Evolutionary conservation across 2,113 vertebrate species (phyloP).

Genomic region (Poicephalus gulielmi): DNA sequence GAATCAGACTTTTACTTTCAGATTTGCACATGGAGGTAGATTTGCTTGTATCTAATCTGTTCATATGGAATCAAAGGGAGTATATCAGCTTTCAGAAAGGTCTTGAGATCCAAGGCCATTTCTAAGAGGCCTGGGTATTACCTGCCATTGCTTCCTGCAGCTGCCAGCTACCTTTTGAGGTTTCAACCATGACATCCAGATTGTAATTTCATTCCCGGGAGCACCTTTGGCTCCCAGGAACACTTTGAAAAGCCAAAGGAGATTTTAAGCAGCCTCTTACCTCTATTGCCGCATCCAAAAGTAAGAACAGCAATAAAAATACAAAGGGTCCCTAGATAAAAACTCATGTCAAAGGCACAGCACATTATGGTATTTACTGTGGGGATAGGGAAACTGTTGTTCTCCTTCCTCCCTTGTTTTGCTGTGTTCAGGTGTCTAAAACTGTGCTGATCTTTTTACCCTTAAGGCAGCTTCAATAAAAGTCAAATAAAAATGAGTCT

Average conservation of each 20-base stretch:
- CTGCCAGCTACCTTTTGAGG: background rate
- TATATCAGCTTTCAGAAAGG: background rate
- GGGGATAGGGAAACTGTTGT: background rate
- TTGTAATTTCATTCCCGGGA: constrained; percentile 45
- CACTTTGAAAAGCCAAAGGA: constrained; percentile 48
- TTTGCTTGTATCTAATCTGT: background rate
- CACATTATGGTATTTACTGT: background rate
- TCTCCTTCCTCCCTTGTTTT: background rate
- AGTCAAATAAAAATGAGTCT: background rate
- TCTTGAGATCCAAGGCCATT: background rate
- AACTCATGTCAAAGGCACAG: background rate
- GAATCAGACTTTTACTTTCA: background rate
- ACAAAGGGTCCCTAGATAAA: background rate
- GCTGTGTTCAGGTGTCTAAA: background rate
- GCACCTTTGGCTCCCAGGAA: constrained; percentile 51
- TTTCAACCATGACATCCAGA: constrained; percentile 20
- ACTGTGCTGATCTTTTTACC: background rate
- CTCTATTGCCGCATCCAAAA: constrained; percentile 15
- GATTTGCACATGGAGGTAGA: background rate
- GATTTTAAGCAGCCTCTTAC: background rate
- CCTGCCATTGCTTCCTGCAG: background rate
- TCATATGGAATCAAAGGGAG: background rate
- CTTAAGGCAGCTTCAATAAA: background rate
- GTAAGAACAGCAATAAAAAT: background rate
- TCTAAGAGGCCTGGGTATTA: background rate